Percentiles rank a stretch among this genome's conserved stretches.
phyloP scores from a whole-genome alignment of 2,113 vertebrate genomes.

The Ptilonorhynchus violaceus region DNA sequence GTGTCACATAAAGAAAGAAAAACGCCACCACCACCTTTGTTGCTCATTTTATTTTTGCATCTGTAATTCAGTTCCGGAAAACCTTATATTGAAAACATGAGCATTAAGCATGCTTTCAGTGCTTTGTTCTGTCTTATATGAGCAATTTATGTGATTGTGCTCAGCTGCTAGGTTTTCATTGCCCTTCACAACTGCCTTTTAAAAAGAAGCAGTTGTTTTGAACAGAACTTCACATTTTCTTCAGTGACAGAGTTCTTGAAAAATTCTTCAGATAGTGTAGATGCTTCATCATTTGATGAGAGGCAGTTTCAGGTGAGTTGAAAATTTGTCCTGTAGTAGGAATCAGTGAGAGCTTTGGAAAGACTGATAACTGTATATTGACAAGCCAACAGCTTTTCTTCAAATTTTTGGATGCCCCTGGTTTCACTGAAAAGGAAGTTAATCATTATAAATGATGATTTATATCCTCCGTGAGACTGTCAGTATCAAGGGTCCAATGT shows the following conservation, averaged over 20 bases:
- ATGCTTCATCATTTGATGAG: not conserved
- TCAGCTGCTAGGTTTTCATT: not conserved
- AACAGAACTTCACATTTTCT: not conserved
- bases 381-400: not conserved
- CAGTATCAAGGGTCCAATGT: accelerated
- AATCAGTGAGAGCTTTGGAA: not conserved
- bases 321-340: not conserved
- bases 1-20: not conserved
- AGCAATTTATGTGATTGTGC: not conserved
- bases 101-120: not conserved
- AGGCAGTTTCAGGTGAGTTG: not conserved
- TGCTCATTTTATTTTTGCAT: not conserved
- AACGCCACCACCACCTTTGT: not conserved
- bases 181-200: not conserved
- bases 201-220: not conserved
- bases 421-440: not conserved
- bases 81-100: not conserved
- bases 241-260: not conserved
- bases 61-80: not conserved
- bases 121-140: not conserved
- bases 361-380: not conserved
- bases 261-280: not conserved
- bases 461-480: not conserved
- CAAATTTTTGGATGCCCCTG: not conserved
- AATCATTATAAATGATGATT: not conserved